Base-by-base conservation (phyloP, 2,888 invertebrate genomes). In the Gastracanthus pulcherrimus region DNA sequence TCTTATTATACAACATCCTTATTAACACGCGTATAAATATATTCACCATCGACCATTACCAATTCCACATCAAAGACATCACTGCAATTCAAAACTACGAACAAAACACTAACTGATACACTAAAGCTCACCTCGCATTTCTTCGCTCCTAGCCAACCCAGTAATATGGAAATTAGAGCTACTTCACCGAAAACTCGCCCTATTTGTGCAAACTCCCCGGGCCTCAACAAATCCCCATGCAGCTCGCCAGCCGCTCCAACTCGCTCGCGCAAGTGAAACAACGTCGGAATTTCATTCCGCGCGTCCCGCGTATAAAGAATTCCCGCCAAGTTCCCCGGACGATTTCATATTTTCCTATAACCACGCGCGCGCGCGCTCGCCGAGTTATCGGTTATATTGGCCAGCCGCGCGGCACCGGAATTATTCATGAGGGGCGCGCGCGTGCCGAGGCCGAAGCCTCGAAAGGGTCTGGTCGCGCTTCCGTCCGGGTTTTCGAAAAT, bases 361-460 rank as follows among this genome's bases (percentile, higher is more conserved):
- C 36, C n/a, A 45, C 23, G 13, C 13, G 29, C 51, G 64, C 58
- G 76, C 64, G 75, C 76, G 76, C 75, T 83, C 83, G 84, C 80
- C 81, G 84, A 86, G 83, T 88, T 88, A 87, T 87, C 87, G 87
- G 87, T 87, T 89, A 88, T 89, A 88, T 89, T 87, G 87, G 84
- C 83, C 84, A 34, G 64, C 6, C 9, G 4, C 80, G 77, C 80
- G 76, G n/a, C 13, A 3, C 3, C 80, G 84, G 89, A 89, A 89
- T 89, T 87, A 89, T 89, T 89, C 89, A 89, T 89, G 88, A 89
- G 86, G 69, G 80, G 71, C 55, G 36, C 48, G 62, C 62, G 38
- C 19, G 31, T 29, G 26, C 36, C 31, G 41, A n/a, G 29, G 29
- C 31, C 4, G 31, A 60, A 60, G 60, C 29, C 1, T 31, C 16